These are phyloP conservation scores for Lysiphlebus fabarum DNA, from an alignment of 1,140 invertebrate genomes.

Conservation along the genomic window DNA sequence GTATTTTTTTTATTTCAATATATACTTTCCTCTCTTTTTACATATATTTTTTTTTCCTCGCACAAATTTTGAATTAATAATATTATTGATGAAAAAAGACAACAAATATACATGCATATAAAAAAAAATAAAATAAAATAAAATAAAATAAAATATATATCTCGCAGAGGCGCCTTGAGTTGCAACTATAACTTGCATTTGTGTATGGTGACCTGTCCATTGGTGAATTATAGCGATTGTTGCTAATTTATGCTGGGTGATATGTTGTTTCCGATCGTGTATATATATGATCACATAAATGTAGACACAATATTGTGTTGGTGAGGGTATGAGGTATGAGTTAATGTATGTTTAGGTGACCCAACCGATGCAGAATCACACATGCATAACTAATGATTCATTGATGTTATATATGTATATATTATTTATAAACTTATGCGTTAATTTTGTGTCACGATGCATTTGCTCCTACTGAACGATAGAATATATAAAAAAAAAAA, in stretches of 20 bases:
- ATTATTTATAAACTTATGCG: too few relatives aligned
- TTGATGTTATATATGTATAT: background rate
- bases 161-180: constrained; percentile 14
- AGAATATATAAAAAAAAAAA: too few relatives aligned
- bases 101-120: too few relatives aligned
- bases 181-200: background rate
- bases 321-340: too few relatives aligned
- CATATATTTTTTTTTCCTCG: too few relatives aligned
- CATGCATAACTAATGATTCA: constrained; percentile 14
- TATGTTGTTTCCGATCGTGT: constrained; percentile 19
- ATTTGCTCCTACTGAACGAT: background rate
- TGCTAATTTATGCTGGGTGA: constrained; percentile 37
- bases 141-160: constrained; percentile 12
- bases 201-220: constrained; percentile 15
- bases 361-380: constrained; percentile 1
- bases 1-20: too few relatives aligned
- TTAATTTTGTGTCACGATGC: too few relatives aligned
- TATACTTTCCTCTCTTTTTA: too few relatives aligned
- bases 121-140: too few relatives aligned
- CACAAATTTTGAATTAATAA: too few relatives aligned
- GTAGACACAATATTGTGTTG: background rate
- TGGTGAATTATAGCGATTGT: constrained; percentile 35
- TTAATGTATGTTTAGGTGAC: constrained; percentile 11
- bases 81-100: too few relatives aligned
- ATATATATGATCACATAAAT: too few relatives aligned